Conservation (phyloP, 2,888 invertebrate genomes). For the Daptonema setosum region DNA sequence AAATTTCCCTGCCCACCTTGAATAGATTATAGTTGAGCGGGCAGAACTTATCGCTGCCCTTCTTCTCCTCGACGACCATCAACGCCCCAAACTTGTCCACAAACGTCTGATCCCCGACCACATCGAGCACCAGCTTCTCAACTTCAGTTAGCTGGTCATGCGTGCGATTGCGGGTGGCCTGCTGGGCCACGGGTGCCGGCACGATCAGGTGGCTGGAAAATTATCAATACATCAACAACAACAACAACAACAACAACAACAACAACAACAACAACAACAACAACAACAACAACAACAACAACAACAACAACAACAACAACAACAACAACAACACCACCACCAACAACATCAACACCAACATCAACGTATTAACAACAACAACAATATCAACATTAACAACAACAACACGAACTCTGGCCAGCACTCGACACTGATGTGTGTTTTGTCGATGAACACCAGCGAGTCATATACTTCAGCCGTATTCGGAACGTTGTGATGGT, state of each 20-base stretch:
- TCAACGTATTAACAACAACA: background rate
- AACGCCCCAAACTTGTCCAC: constrained; percentile 48
- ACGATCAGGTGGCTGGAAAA: constrained; percentile 37
- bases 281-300: constrained; percentile 16
- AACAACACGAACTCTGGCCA: constrained; percentile 34
- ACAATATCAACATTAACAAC: background rate
- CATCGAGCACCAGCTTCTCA: constrained; percentile 44
- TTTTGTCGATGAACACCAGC: constrained; percentile 46
- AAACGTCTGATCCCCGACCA: constrained; percentile 45
- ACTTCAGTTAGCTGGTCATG: constrained; percentile 38
- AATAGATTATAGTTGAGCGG: constrained; percentile 46
- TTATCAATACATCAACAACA: background rate
- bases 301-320: constrained; percentile 10
- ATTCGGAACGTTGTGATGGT: constrained; percentile 39
- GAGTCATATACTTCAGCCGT: constrained; percentile 52
- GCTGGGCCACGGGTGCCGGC: constrained; percentile 45
- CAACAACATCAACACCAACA: background rate
- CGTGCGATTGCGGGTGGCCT: constrained; percentile 39
- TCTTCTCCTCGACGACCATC: constrained; percentile 60
- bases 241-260: background rate
- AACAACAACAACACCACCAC: background rate
- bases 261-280: too few relatives aligned
- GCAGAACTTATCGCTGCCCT: constrained; percentile 58
- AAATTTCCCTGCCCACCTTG: constrained; percentile 43
- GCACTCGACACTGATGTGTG: constrained; percentile 38